Base-by-base conservation (phyloP, 2,888 invertebrate genomes). In the Polyommatus iphigenia region DNA sequence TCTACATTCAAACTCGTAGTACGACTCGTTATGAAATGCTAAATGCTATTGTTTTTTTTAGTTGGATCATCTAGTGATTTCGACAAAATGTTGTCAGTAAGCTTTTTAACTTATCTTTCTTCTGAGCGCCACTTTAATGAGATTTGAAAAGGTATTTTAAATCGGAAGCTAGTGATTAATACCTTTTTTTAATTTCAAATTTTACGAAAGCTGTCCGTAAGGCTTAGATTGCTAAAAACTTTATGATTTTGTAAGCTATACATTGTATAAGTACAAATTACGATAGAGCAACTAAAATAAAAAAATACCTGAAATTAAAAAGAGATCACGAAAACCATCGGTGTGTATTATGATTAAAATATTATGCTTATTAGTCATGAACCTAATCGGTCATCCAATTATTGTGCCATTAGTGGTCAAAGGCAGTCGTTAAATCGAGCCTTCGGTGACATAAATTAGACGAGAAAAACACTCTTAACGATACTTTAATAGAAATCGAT, bases 391-490 rank as follows among this genome's bases (percentile, higher is more conserved):
- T 18, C 75, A 24, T 54, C 54, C 75, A 75, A 75, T 75, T 75
- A 75, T 75, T 54, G 50, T 75, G 18, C 54, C 75, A 75, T 75
- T 75, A 75, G 75, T 29, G 50, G 54, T 46, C 46, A 73, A 50
- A 75, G 24, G 24, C 15, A 50, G 75, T 54, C 75, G 75, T 73
- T 73, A 73, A 73, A 24, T 46, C 46, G 73, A 73, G 73, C 73
- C 73, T 73, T 73, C 73, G 73, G 46, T 46, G 73, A 73, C 73
- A 73, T 73, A 73, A 73, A 73, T 73, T 73, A 73, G 73, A 5
- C 18, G 46, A 73, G n/a, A 73, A 73, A 46, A 46, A 73, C 73
- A 73, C 13, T 73, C 67, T 67, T 67, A 67, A 32, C 29, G 67
- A 67, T 67, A 67, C 67, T 29, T 67, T 67, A 67, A 67, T 67